phyloP scores from a whole-genome alignment of 2,888 invertebrate species.

The Ecliptopera silaceata region DNA sequence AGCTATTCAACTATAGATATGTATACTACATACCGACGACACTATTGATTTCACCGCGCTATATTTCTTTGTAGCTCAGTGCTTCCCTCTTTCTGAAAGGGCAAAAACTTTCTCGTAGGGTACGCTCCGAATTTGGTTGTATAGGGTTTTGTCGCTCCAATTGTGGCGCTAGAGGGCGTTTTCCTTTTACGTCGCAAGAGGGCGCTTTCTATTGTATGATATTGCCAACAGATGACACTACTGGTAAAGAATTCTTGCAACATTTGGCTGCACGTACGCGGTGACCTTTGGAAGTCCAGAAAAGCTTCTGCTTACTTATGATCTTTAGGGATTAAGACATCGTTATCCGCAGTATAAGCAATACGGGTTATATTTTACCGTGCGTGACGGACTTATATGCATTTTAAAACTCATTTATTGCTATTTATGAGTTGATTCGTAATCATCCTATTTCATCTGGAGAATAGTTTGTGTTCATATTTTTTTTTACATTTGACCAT shows the following conservation, averaged over 20 bases:
- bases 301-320: no score
- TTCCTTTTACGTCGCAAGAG: constrained; percentile 8
- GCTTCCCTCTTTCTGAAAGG: constrained; percentile 31
- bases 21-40: constrained; percentile 1
- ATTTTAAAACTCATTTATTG: no score
- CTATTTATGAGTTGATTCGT: no score
- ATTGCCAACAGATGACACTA: constrained; percentile 30
- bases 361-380: no score
- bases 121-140: background rate
- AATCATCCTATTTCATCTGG: no score
- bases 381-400: no score
- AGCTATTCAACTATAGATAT: constrained; percentile 13
- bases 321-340: no score
- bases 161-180: background rate
- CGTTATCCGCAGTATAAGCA: no score
- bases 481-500: no score
- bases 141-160: background rate
- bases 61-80: constrained; percentile 19
- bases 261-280: no score
- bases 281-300: no score
- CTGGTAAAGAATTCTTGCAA: constrained; percentile 7
- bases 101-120: constrained; percentile 23
- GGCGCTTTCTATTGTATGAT: constrained; percentile 12
- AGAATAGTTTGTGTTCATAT: no score
- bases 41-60: constrained; percentile 32